A percentile compares a stretch with the other conserved stretches of the same genome.
Conservation (phyloP, 2,888 invertebrate genomes). For the Hedychridium roseum region DNA sequence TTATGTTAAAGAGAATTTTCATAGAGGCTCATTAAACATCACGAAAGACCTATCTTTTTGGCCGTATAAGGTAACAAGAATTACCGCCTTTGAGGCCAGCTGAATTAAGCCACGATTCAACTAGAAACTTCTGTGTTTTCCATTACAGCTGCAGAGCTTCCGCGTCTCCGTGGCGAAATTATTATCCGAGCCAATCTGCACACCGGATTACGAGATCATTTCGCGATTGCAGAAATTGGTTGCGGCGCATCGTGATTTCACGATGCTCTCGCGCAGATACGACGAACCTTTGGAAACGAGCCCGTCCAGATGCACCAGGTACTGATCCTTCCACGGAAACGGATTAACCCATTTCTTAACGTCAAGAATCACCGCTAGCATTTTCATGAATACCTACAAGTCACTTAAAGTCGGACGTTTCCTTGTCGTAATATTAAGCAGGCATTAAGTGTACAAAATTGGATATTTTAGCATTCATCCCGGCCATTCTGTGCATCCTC, state of each 20-base stretch:
- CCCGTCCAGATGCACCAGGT: conserved; percentile 64
- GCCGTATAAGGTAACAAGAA: no score
- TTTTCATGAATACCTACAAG: neutral
- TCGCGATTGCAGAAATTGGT: conserved; percentile 83
- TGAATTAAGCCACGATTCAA: no score
- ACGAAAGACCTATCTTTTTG: no score
- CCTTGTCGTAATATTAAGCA: no score
- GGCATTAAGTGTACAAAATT: conserved; percentile 23
- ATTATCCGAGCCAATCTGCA: conserved; percentile 76
- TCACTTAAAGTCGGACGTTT: neutral
- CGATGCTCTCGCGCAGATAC: conserved; percentile 80
- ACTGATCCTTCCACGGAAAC: conserved; percentile 7
- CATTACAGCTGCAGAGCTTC: conserved; percentile 73
- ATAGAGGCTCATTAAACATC: no score
- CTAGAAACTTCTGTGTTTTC: conserved; percentile 26
- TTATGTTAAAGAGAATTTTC: no score
- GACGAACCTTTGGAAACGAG: conserved; percentile 68
- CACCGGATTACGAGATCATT: conserved; percentile 80
- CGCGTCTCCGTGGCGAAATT: conserved; percentile 77
- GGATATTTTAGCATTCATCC: conserved; percentile 61
- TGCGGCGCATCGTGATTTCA: conserved; percentile 88
- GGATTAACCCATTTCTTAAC: neutral
- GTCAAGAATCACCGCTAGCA: neutral
- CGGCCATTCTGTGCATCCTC: conserved; percentile 66
- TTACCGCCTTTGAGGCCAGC: no score